Base-by-base conservation (phyloP, 2,797 vertebrate genomes). In the Lindbergichthys nudifrons region DNA sequence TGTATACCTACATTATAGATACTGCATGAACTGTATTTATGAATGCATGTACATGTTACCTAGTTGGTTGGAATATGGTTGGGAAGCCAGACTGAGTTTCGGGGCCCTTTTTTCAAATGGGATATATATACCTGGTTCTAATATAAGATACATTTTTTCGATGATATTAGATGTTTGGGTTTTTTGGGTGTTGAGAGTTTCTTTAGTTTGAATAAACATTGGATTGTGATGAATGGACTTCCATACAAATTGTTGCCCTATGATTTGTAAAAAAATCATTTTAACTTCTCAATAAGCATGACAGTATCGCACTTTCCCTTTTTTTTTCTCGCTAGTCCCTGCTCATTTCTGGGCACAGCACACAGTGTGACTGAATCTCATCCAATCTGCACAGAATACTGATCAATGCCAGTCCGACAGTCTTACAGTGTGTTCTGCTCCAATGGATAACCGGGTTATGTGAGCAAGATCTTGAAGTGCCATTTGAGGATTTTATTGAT, bases 371-470 rank as follows among this genome's bases (percentile, higher is more conserved):
- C 42, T 71, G 59, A 72, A 61, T 19, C 59, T 15, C 3, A 46
- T 64, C n/a, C 3, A 3, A 42, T 64, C 39, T 46, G 64, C 53
- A 63, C 45, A 73, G 43, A 67, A 30, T 26, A 64, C 36, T 61
- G 41, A 76, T 75, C 53, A 70, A 3, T 52, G 14, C 57, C 26
- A 11, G 15, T 52, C 26, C 58, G 54, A 70, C 57, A 61, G 43
- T 59, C 72, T 74, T 43, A 59, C 30, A 66, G 13, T n/a, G 8
- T 71, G 63, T 66, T 75, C 57, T 71, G 56, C 26, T 51, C 65
- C 56, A 70, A 11, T 36, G 42, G 62, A 48, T 74, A 19, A 19
- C 46, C 64, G 26, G 32, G 48, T 48, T 65, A 68, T 18, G 16
- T 65, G 62, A 51, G 36, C n/a, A 52, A 65, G 64, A 69, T 50